Conservation (phyloP, 2,888 invertebrate species). For the Branchellion lobata region DNA sequence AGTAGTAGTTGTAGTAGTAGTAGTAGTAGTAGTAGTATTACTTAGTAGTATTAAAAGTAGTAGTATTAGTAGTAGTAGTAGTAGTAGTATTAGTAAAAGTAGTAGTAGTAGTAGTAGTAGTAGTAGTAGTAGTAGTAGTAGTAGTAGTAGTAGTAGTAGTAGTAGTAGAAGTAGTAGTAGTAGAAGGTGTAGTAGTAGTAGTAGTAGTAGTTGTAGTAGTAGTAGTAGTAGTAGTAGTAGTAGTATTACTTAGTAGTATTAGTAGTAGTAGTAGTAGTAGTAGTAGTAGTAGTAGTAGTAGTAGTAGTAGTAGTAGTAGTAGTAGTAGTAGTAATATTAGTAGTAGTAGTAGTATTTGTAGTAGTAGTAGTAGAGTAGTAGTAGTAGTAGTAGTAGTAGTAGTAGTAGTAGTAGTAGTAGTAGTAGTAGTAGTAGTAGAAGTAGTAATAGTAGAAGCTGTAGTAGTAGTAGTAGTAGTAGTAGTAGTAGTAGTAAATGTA, state of each 20-base stretch:
- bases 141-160: conserved; percentile 19
- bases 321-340: conserved; percentile 6
- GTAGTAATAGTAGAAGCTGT: neutral
- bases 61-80: neutral
- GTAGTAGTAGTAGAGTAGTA: conserved; percentile 2
- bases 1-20: neutral
- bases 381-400: conserved; percentile 21
- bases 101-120: too few species aligned
- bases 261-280: conserved; percentile 23
- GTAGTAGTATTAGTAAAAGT: neutral
- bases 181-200: too few species aligned
- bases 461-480: conserved; percentile 23
- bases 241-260: conserved; percentile 31
- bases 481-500: conserved; percentile 14
- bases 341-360: too few species aligned
- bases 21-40: neutral
- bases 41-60: neutral
- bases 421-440: conserved; percentile 1
- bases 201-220: neutral
- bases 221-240: conserved; percentile 23
- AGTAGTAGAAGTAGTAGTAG: conserved; percentile 4
- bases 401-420: conserved; percentile 23
- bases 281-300: conserved; percentile 21
- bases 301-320: conserved; percentile 23
- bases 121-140: too few species aligned